A percentile compares a stretch with the other conserved stretches of the same genome.
These are phyloP conservation scores for Coleophora deauratella DNA, from an alignment of 2,888 invertebrate genomes.

Conservation along the genomic window DNA sequence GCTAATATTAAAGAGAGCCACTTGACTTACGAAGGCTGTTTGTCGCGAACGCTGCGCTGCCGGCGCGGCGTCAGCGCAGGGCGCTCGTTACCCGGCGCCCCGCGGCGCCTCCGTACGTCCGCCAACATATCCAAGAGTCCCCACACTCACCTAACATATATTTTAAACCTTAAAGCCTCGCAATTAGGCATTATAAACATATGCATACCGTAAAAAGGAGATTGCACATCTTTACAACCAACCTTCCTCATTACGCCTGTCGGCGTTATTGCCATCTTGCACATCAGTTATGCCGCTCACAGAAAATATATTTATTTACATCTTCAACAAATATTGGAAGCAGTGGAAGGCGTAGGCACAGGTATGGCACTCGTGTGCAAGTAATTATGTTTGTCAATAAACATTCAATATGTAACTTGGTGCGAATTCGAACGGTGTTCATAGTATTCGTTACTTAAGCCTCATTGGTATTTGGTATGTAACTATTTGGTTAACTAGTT, in stretches of 20 bases:
- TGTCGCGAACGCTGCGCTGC: conserved; percentile 41
- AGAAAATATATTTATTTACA: conserved; percentile 63
- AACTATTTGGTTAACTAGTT: no score
- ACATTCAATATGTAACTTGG: conserved; percentile 22
- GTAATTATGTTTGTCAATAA: conserved; percentile 32
- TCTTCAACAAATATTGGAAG: conserved; percentile 43
- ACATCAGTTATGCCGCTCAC: conserved; percentile 52
- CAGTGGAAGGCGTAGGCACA: conserved; percentile 18
- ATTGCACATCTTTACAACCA: conserved; percentile 36
- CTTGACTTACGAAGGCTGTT: conserved; percentile 35
- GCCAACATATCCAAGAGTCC: conserved; percentile 27
- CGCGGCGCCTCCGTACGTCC: conserved; percentile 41
- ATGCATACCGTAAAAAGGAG: conserved; percentile 15
- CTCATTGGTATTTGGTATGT: not conserved
- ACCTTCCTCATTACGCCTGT: conserved; percentile 61
- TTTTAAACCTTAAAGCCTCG: conserved; percentile 35
- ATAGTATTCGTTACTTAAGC: conserved; percentile 15
- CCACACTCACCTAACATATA: conserved; percentile 26
- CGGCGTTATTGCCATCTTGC: conserved; percentile 55
- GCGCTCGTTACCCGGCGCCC: conserved; percentile 58
- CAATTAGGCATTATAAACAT: conserved; percentile 13
- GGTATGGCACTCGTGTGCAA: conserved; percentile 11
- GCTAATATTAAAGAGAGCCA: conserved; percentile 46
- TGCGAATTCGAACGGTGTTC: conserved; percentile 9
- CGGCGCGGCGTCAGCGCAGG: conserved; percentile 41